These are phyloP conservation scores for Carcharodon carcharias DNA, from an alignment of 2,797 vertebrate species.

Conservation along the genomic window DNA sequence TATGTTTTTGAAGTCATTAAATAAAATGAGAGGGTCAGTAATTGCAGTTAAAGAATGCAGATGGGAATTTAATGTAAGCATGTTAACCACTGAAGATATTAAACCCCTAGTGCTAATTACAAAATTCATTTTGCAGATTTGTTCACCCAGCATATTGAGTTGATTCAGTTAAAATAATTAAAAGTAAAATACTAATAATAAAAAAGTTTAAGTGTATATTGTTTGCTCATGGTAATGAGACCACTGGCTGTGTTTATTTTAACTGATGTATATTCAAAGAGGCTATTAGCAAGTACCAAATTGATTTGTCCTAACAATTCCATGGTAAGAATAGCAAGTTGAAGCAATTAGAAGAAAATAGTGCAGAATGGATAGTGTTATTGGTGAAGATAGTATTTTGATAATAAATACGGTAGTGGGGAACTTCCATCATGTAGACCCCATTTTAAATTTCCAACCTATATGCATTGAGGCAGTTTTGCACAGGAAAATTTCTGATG, in stretches of 20 bases:
- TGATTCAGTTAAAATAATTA: constrained; percentile 9
- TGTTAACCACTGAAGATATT: background rate
- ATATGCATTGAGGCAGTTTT: background rate
- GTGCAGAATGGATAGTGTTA: background rate
- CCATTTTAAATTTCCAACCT: background rate
- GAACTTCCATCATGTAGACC: too few relatives aligned
- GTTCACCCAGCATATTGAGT: background rate
- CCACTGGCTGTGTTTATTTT: background rate
- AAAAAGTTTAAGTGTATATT: background rate
- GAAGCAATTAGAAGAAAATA: background rate
- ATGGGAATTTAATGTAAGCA: background rate
- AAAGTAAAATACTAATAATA: background rate
- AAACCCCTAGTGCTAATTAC: background rate
- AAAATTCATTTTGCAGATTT: background rate
- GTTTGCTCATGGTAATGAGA: background rate
- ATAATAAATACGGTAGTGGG: background rate
- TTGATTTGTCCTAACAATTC: background rate
- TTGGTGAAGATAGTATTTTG: background rate
- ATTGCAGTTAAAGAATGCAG: background rate
- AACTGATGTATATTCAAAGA: background rate
- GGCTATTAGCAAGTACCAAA: background rate
- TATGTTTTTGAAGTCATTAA: background rate
- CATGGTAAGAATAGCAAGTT: background rate
- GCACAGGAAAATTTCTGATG: background rate
- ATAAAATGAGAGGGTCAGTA: constrained; percentile 2